phyloP scores from a whole-genome alignment of 2,888 invertebrate genomes.

The Plagodis pulveraria region DNA sequence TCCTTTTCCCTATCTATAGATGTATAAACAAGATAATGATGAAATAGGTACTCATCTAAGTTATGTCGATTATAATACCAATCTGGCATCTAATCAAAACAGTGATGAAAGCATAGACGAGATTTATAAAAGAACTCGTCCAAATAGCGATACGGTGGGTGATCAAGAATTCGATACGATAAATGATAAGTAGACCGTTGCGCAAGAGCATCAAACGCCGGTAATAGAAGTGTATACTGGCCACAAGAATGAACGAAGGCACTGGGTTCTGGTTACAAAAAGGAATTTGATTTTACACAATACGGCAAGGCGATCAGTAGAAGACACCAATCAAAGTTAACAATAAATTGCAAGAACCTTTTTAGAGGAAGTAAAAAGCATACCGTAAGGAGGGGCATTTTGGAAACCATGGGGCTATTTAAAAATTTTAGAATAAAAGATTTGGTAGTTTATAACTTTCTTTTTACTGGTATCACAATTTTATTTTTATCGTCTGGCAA shows the following conservation, averaged over 20 bases:
- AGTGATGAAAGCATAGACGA: slow-evolving; percentile 39
- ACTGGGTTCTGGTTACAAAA: slow-evolving; percentile 37
- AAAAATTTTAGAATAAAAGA: too few relatives aligned
- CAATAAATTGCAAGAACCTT: slow-evolving; percentile 63
- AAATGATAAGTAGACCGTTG: slow-evolving; percentile 42
- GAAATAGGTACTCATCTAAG: slow-evolving; percentile 6
- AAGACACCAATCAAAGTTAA: slow-evolving; percentile 64
- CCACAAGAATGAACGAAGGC: slow-evolving; percentile 28
- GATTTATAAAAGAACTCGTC: slow-evolving; percentile 45
- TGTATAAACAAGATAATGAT: slow-evolving; percentile 4
- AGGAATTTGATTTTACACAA: slow-evolving; percentile 55
- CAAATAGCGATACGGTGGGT: slow-evolving; percentile 41
- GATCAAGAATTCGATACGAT: slow-evolving; percentile 52
- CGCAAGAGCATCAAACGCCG: slow-evolving; percentile 45
- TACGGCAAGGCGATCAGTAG: slow-evolving; percentile 44
- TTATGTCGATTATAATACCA: slow-evolving; percentile 18
- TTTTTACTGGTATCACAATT: too few relatives aligned
- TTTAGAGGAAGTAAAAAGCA: slow-evolving; percentile 56
- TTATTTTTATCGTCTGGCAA: too few relatives aligned
- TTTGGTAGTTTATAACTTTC: too few relatives aligned
- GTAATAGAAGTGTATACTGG: slow-evolving; percentile 26
- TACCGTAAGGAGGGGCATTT: too few relatives aligned
- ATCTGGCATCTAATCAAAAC: slow-evolving; percentile 36
- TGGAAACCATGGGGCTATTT: too few relatives aligned
- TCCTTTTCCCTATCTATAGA: too few relatives aligned